Base-by-base conservation (phyloP, 2,797 vertebrate species). In the Esox lucius region DNA sequence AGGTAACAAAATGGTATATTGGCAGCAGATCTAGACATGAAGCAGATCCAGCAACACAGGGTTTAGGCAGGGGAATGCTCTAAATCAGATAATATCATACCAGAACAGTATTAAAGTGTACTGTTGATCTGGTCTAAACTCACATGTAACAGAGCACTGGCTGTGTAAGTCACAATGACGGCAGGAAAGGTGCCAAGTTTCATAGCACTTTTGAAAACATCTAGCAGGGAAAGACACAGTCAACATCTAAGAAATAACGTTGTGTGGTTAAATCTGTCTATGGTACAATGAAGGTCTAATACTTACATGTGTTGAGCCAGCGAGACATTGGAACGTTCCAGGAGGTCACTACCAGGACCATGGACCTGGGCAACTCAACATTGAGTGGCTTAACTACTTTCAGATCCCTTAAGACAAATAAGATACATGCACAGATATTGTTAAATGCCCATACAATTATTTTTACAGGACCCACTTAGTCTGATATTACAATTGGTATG, bases 321-420 rank as follows among this genome's bases (percentile, higher is more conserved):
- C 86, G 90, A 62, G 96, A 97, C 96, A 98, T 97, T 59, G 97
- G 96, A 80, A 96, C 89, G 84, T 98, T 98, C 96, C 96, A 98
- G 80, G 93, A 97, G 0, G 94, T 96, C 77, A 97, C 96, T 31
- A 97, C 96, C 77, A 96, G 90, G 1, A 96, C 96, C 96, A 98
- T 97, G 56, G 97, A 98, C 48, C 96, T 94, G 17, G 96, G 96
- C 68, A 96, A 80, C 81, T 98, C 96, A 78, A 98, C 95, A 1
- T 89, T 91, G 71, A 96, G 84, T 0, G 96, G 96, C 49, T 91
- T 94, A n/a, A 95, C 94, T 68, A 97, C 95, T 0, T 85, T 89
- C 85, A 97, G 85, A 68, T 97, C 95, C 96, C 96, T 96, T 80
- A 5, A 77, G 68, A 66, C 24, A 61, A 51, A 61, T 61, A 2